Base-by-base conservation (phyloP, 2,888 invertebrate species). In the Bibio marci region DNA sequence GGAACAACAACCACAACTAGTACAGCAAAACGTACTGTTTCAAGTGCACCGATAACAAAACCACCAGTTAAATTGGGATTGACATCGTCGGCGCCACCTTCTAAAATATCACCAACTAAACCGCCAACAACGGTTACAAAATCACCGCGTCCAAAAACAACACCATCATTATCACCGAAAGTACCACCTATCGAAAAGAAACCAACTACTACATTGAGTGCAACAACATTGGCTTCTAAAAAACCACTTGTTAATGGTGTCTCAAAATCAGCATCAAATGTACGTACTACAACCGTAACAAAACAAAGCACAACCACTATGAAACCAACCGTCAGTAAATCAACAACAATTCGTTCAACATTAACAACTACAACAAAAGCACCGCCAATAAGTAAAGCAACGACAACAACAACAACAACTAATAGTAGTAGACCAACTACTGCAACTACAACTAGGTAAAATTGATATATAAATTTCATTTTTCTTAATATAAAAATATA, bases 41-140 rank as follows among this genome's bases (percentile, higher is more conserved):
- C 46, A 42, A 26, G 44, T 8, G 39, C 45, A 38, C 38, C 44
- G 42, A 45, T 45, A 43, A 38, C 44, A 46, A 39, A 38, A 30
- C 11, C 17, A 14, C 17, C 35, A 12, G 14, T 27, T 3, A 36
- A 36, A n/a, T 22, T 22, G 8, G 4, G 12, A 28, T 13, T 11
- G 42, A 45, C 35, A 30, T 32, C 39, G 40, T 15, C 38, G 30
- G 39, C 36, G 38, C 39, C 38, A 41, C 43, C 43, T 35, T 40
- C 40, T 38, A 45, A 41, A 36, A 40, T 30, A 27, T 32, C 40
- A 34, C 37, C 47, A 42, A 42, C 46, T 36, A 43, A 41, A 42
- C 43, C 44, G 43, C 37, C 44, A 45, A 38, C 43, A 36, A 37
- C 36, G 26, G 30, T 28, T 25, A 17, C 39, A 36, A n/a, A 33